Conservation (phyloP, 2,888 invertebrate genomes). For the Petrolisthes manimaculis region DNA sequence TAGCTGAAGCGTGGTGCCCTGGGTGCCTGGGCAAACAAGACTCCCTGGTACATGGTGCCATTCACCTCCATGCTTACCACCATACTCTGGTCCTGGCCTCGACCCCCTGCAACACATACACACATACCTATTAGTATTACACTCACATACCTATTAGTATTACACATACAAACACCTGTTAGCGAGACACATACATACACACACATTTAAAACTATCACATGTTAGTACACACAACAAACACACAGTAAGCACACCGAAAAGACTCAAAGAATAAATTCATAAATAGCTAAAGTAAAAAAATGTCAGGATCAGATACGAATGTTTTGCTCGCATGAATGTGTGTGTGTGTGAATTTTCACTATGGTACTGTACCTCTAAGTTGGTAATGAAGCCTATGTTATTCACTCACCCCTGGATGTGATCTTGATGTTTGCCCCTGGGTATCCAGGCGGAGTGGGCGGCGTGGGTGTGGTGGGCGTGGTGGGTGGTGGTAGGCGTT, state of each 20-base stretch:
- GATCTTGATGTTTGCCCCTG: slow-evolving; percentile 86
- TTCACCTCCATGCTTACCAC: slow-evolving; percentile 96
- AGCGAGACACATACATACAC: neutral
- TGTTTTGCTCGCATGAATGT: no score
- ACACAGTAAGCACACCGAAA: no score
- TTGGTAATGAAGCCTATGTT: no score
- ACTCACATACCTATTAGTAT: neutral
- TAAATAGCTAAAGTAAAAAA: no score
- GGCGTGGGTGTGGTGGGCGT: slow-evolving; percentile 68
- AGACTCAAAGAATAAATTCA: no score
- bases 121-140: neutral
- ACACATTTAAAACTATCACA: neutral
- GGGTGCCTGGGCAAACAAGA: slow-evolving; percentile 80
- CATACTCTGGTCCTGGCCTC: slow-evolving; percentile 74
- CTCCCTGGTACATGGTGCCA: slow-evolving; percentile 94
- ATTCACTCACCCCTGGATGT: slow-evolving; percentile 82
- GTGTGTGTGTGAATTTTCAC: no score
- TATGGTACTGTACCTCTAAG: no score
- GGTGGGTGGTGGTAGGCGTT: slow-evolving; percentile 72
- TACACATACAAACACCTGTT: neutral
- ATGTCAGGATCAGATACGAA: no score
- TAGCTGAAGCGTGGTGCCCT: slow-evolving; percentile 60
- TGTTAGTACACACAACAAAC: no score
- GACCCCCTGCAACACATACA: slow-evolving; percentile 75
- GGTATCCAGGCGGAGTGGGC: slow-evolving; percentile 65